phyloP scores from a whole-genome alignment of 1,140 invertebrate species.

The Neodiprion virginianus region DNA sequence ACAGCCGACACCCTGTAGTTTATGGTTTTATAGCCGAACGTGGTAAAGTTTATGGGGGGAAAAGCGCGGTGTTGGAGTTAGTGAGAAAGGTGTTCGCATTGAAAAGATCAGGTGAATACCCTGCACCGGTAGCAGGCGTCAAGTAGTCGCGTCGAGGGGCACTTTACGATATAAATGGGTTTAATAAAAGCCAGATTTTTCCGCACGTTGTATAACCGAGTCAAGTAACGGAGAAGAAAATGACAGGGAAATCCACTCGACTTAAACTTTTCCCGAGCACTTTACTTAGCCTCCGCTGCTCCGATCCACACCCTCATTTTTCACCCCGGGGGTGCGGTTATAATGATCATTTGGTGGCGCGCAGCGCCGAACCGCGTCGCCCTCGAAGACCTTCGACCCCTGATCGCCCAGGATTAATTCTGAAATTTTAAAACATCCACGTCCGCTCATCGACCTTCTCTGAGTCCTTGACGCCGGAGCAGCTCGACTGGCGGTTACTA shows the following conservation, averaged over 20 bases:
- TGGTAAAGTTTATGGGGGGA: neutral
- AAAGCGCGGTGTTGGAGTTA: neutral
- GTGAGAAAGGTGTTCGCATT: no score
- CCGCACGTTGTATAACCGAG: neutral
- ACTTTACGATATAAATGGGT: constrained; percentile 4
- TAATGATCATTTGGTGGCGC: neutral
- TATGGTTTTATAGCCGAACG: no score
- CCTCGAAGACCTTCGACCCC: neutral
- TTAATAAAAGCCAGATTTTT: constrained; percentile 25
- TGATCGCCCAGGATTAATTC: no score
- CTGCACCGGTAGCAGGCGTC: neutral
- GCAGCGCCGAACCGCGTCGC: neutral
- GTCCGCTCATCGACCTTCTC: no score
- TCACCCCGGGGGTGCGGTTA: neutral
- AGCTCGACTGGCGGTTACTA: neutral
- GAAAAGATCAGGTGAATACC: no score
- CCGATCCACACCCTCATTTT: neutral
- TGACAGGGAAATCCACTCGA: constrained; percentile 39
- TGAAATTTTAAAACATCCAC: no score
- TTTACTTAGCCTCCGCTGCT: neutral
- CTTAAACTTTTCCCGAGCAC: constrained; percentile 34
- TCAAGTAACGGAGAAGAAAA: constrained; percentile 4
- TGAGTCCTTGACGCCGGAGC: neutral
- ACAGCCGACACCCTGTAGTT: no score
- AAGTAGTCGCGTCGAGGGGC: neutral